A percentile compares a stretch with the other conserved stretches of the same genome.
phyloP scores from a whole-genome alignment of 2,888 invertebrate genomes.

The Andrena bucephala region DNA sequence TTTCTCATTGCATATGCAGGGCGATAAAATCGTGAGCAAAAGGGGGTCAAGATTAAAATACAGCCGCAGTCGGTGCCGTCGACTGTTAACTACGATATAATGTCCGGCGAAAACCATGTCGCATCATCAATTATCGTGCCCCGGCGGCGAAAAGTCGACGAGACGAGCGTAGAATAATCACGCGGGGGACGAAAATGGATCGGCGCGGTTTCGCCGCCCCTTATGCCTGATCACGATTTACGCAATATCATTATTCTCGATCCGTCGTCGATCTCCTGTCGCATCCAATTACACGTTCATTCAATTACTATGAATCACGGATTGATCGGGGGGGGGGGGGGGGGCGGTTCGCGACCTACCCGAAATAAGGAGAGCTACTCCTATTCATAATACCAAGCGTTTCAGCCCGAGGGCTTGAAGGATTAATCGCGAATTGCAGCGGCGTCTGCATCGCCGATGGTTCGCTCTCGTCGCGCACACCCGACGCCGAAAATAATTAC shows the following conservation, averaged over 20 bases:
- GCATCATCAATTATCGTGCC: conserved; percentile 78
- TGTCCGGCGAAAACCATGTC: conserved; percentile 74
- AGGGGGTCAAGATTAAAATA: conserved; percentile 21
- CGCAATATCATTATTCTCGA: conserved; percentile 17
- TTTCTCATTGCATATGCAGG: no score
- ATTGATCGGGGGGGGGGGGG: no score
- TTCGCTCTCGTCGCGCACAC: conserved; percentile 11
- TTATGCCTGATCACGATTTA: conserved; percentile 44
- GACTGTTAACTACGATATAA: conserved; percentile 76
- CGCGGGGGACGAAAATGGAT: conserved; percentile 58
- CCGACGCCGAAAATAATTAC: conserved; percentile 45
- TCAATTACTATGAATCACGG: not conserved
- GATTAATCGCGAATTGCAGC: not conserved
- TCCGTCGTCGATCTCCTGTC: not conserved
- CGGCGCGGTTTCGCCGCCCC: conserved; percentile 44
- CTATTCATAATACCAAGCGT: no score
- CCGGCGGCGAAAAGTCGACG: conserved; percentile 57
- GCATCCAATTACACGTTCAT: not conserved
- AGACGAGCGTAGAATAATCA: conserved; percentile 63
- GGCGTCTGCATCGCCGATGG: conserved; percentile 14
- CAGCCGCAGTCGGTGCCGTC: conserved; percentile 33
- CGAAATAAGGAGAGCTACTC: no score
- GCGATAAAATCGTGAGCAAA: not conserved
- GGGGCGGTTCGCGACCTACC: no score
- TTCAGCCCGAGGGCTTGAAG: no score